Percentiles rank a stretch among this genome's conserved stretches.
Evolutionary conservation across 2,113 vertebrate species (phyloP).

Genomic region (Salvelinus namaycush): DNA sequence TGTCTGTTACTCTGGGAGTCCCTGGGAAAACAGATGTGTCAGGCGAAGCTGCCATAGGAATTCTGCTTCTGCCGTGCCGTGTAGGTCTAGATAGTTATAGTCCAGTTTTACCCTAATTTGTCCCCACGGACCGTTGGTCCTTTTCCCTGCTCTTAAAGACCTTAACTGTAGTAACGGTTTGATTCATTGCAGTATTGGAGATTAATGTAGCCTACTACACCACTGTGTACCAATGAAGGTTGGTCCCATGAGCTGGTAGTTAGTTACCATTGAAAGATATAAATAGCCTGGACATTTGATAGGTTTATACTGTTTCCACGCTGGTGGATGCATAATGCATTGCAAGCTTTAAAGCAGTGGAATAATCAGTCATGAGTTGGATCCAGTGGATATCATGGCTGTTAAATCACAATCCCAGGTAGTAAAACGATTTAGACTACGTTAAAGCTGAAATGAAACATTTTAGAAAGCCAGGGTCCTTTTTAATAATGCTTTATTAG

Average conservation of each 20-base stretch:
- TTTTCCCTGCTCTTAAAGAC: conserved; percentile 44
- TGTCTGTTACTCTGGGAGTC: neutral
- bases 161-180: conserved; percentile 55
- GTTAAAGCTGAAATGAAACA: too few species aligned
- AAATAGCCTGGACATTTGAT: neutral
- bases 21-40: neutral
- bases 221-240: conserved; percentile 6
- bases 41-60: conserved; percentile 28
- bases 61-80: neutral
- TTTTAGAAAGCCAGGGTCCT: too few species aligned
- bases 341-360: neutral
- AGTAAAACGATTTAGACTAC: too few species aligned
- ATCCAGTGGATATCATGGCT: neutral
- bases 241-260: neutral
- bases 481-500: too few species aligned
- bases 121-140: conserved; percentile 65
- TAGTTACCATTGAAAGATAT: neutral
- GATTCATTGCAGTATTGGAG: conserved; percentile 55
- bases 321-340: conserved; percentile 1
- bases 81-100: conserved; percentile 60
- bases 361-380: neutral
- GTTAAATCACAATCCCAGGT: neutral
- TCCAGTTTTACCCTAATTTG: conserved; percentile 51
- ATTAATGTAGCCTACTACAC: conserved; percentile 14
- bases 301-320: neutral